Conservation (phyloP, 2,888 invertebrate species). For the Nemurella pictetii region DNA sequence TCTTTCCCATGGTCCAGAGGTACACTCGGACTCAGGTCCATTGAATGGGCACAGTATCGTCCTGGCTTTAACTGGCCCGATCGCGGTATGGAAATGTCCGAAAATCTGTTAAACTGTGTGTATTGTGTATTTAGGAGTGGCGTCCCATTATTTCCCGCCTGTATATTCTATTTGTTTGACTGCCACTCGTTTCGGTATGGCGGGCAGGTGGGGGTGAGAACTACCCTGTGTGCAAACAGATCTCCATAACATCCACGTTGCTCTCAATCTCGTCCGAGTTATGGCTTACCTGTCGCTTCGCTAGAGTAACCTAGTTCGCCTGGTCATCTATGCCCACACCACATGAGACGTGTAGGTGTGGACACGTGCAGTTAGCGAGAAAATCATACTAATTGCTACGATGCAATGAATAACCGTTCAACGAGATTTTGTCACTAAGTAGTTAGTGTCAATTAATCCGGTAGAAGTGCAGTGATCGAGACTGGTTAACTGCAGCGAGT, state of each 20-base stretch:
- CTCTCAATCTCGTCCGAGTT: neutral
- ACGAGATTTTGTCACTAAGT: slow-evolving; percentile 3
- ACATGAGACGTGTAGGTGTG: too few relatives aligned
- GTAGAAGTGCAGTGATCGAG: neutral
- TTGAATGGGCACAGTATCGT: neutral
- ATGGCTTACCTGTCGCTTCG: neutral
- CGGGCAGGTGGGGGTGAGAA: slow-evolving; percentile 3
- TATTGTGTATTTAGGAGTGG: slow-evolving; percentile 27
- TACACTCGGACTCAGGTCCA: slow-evolving; percentile 15
- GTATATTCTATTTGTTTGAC: slow-evolving; percentile 12
- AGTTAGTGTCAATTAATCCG: neutral
- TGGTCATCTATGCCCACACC: too few relatives aligned
- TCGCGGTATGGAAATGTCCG: neutral
- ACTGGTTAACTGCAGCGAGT: too few relatives aligned
- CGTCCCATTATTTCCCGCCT: slow-evolving; percentile 20
- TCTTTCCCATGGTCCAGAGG: slow-evolving; percentile 30
- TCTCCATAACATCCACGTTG: neutral
- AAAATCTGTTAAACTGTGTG: slow-evolving; percentile 16
- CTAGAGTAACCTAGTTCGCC: neutral
- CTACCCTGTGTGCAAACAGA: slow-evolving; percentile 18
- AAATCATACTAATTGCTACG: neutral
- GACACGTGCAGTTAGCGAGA: slow-evolving; percentile 12
- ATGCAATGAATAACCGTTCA: neutral
- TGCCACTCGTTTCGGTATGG: slow-evolving; percentile 10
- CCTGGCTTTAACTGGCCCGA: neutral